Conservation (phyloP, 2,113 vertebrate genomes). For the Grallaria varia region DNA sequence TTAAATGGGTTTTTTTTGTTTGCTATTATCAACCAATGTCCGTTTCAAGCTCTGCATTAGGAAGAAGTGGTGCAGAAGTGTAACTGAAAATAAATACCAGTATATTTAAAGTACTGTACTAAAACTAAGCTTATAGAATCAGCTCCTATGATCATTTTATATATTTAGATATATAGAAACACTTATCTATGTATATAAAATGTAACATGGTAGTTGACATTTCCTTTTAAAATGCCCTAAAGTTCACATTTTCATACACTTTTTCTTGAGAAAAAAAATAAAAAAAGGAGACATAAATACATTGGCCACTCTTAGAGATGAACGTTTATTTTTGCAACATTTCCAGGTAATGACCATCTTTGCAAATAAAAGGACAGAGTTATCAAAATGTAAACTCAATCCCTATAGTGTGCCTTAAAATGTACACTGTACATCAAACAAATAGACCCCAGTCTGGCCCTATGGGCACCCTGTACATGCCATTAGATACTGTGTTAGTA, state of each 20-base stretch:
- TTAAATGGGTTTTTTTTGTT: constrained; percentile 72
- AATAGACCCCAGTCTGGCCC: constrained; percentile 53
- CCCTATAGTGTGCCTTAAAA: constrained; percentile 77
- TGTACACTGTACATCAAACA: constrained; percentile 71
- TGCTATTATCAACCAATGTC: constrained; percentile 42
- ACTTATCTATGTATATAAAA: constrained; percentile 72
- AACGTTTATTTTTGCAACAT: constrained; percentile 64
- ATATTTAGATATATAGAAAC: constrained; percentile 59
- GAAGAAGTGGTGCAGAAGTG: constrained; percentile 51
- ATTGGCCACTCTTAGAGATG: constrained; percentile 40
- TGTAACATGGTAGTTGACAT: constrained; percentile 3
- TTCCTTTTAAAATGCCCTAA: constrained; percentile 56
- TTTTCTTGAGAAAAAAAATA: not conserved
- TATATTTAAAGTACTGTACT: constrained; percentile 67
- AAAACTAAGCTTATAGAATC: constrained; percentile 44
- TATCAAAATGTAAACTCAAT: constrained; percentile 64
- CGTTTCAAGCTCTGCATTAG: constrained; percentile 69
- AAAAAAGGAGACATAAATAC: not conserved
- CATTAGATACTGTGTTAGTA: constrained; percentile 65
- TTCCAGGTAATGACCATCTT: constrained; percentile 63
- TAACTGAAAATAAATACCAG: constrained; percentile 46
- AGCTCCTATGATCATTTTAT: constrained; percentile 64
- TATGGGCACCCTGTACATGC: constrained; percentile 60
- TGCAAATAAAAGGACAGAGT: constrained; percentile 64
- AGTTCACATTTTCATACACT: constrained; percentile 13